These are phyloP conservation scores for Halisarca cf. caerulea DNA, from an alignment of 37 sponge, comb jelly and placozoan genomes.

Conservation along the genomic window DNA sequence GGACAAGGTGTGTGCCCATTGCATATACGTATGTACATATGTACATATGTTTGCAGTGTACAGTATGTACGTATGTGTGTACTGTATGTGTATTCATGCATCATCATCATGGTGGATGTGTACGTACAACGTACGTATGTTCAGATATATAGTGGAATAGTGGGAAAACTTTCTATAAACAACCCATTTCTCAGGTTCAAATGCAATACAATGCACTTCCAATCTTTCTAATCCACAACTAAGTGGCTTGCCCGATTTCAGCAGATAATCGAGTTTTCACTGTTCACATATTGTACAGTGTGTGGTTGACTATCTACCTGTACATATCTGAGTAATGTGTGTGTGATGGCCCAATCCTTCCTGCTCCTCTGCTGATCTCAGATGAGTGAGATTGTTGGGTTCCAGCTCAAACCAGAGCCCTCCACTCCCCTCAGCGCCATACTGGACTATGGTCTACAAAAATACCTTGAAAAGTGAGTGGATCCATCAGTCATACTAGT, in stretches of 20 bases:
- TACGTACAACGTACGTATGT: too few species aligned
- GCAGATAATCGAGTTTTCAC: too few species aligned
- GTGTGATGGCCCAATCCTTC: background rate
- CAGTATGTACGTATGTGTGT: too few species aligned
- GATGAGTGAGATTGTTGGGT: slow-evolving; percentile 93
- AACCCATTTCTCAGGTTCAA: too few species aligned
- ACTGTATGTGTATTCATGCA: too few species aligned
- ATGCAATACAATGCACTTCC: background rate
- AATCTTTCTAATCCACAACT: background rate
- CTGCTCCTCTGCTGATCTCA: background rate
- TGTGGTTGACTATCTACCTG: too few species aligned
- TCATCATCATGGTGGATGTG: too few species aligned
- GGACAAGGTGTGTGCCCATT: slow-evolving; percentile 47
- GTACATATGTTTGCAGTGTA: background rate
- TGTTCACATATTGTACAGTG: too few species aligned
- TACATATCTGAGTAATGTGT: too few species aligned
- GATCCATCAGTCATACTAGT: background rate
- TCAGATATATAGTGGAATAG: too few species aligned
- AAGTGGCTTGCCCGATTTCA: background rate
- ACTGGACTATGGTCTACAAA: slow-evolving; percentile 81
- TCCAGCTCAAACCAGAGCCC: slow-evolving; percentile 86
- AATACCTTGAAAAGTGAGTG: slow-evolving; percentile 81
- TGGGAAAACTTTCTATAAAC: too few species aligned
- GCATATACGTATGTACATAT: background rate
- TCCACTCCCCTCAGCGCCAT: slow-evolving; percentile 85